phyloP scores from a whole-genome alignment of 2,888 invertebrate genomes.

The Sabatieria punctata region DNA sequence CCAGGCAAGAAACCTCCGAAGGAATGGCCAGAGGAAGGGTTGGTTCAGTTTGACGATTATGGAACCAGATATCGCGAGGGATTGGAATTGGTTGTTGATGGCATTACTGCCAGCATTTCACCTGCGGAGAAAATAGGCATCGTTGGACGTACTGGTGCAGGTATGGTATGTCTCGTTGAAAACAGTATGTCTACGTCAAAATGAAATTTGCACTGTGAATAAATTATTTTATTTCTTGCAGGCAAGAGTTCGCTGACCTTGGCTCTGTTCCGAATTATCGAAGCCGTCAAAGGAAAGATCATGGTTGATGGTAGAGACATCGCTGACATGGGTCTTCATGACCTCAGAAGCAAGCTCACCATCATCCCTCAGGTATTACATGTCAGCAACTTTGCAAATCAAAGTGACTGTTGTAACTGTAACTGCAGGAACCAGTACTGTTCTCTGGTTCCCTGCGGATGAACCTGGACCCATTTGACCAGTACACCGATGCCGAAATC shows the following conservation, averaged over 20 bases:
- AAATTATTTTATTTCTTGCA: constrained; percentile 6
- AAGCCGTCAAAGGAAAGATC: constrained; percentile 54
- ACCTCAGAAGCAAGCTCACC: constrained; percentile 60
- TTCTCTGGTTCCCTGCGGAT: constrained; percentile 75
- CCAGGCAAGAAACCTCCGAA: constrained; percentile 42
- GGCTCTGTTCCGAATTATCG: constrained; percentile 71
- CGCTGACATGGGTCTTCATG: constrained; percentile 63
- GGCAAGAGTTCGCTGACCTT: constrained; percentile 78
- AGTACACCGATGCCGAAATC: constrained; percentile 57
- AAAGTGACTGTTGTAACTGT: too few species aligned
- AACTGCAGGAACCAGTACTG: constrained; percentile 85
- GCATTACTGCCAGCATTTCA: constrained; percentile 40
- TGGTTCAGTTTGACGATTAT: constrained; percentile 59
- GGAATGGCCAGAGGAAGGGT: constrained; percentile 65
- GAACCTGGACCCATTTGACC: constrained; percentile 77
- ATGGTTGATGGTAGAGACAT: constrained; percentile 63
- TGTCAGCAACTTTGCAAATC: too few species aligned
- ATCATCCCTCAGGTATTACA: constrained; percentile 49
- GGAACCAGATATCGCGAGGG: constrained; percentile 71
- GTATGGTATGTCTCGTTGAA: constrained; percentile 9
- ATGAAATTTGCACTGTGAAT: neutral
- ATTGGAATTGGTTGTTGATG: constrained; percentile 42
- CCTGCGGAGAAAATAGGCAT: constrained; percentile 43
- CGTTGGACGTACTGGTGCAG: constrained; percentile 33
- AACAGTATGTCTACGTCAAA: neutral